Evolutionary conservation across 2,888 invertebrate species (phyloP), one percentile per base, ranked within the genome.

Genomic region (Andricus curvator): DNA sequence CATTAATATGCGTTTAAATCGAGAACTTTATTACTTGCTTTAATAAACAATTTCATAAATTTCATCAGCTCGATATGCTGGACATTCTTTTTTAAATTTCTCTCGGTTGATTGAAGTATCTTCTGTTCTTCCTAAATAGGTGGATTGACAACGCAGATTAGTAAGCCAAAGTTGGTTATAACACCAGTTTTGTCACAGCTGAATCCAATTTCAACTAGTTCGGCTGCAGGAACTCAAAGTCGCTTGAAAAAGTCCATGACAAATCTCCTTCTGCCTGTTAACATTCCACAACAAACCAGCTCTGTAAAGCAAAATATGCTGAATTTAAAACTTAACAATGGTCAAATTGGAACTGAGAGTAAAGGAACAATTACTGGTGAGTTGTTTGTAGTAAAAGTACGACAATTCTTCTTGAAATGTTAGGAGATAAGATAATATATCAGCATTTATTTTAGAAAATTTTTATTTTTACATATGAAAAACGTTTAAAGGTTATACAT

Each of bases 301-400:
- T 84, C 89, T 41, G 81, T 94, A 17, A 94, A 94, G 88, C 94
- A 94, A 13, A 95, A 95, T 74, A 94, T 95, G 86, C 95, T 95
- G 81, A 96, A 96, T 91, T 93, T 96, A 81, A 96, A 96, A 93
- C 95, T 96, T 88, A 94, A 95, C 33, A 96, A 95, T 91, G 95
- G 95, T 5, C 95, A 95, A 89, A 93, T 95, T 82, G 95, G 94
- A 86, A 94, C 94, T 86, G 95, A 95, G 86, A 94, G 93, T 41
- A 94, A 94, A 88, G 95, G 95, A 22, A 94, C 94, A 70, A 94
- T 95, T 68, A 95, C 95, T 79, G 95, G 95, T 78, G 94, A 94
- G 33, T 77, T 41, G 5, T 48, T 13, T 48, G 6, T 48, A 48
- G 48, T 17, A 48, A 48, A 48, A 48, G 17, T 48, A 17, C 4